Conservation (phyloP, 2,113 vertebrate genomes). For the Paramisgurnus dabryanus region DNA sequence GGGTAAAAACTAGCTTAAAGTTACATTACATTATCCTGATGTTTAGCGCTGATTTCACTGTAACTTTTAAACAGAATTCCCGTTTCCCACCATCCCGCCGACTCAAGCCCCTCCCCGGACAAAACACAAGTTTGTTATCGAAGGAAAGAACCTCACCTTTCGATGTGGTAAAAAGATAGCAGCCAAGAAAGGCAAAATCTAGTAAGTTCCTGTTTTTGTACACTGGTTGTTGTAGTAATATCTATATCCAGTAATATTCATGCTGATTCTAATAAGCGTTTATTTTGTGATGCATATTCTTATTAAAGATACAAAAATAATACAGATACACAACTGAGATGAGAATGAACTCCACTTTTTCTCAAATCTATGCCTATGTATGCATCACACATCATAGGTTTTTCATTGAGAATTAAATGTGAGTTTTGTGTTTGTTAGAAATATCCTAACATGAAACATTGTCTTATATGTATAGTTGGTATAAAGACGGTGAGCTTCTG, state of each 20-base stretch:
- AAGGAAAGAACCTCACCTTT: slow-evolving; percentile 92
- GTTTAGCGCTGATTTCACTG: slow-evolving; percentile 5
- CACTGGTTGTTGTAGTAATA: not conserved
- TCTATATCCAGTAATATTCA: too few relatives aligned
- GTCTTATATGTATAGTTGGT: slow-evolving; percentile 82
- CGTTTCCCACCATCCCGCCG: slow-evolving; percentile 84
- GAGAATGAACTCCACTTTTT: too few relatives aligned
- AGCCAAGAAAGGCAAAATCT: slow-evolving; percentile 92
- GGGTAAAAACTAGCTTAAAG: not conserved
- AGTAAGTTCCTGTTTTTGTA: slow-evolving; percentile 77
- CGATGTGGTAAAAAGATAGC: slow-evolving; percentile 93
- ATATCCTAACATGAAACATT: slow-evolving; percentile 21
- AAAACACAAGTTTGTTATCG: slow-evolving; percentile 87
- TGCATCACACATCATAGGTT: too few relatives aligned
- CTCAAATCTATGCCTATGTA: too few relatives aligned
- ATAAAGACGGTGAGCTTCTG: slow-evolving; percentile 93
- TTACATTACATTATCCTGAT: slow-evolving; percentile 22
- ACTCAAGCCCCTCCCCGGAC: slow-evolving; percentile 84
- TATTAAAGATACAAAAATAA: not conserved
- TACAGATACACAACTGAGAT: too few relatives aligned
- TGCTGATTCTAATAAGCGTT: not conserved
- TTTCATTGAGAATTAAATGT: not conserved
- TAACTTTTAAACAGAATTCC: slow-evolving; percentile 79
- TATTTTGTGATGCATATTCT: not conserved
- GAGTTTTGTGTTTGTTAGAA: not conserved